These are phyloP conservation scores for Coregonus sp. DNA, from an alignment of 2,797 vertebrate species.

Conservation along the genomic window DNA sequence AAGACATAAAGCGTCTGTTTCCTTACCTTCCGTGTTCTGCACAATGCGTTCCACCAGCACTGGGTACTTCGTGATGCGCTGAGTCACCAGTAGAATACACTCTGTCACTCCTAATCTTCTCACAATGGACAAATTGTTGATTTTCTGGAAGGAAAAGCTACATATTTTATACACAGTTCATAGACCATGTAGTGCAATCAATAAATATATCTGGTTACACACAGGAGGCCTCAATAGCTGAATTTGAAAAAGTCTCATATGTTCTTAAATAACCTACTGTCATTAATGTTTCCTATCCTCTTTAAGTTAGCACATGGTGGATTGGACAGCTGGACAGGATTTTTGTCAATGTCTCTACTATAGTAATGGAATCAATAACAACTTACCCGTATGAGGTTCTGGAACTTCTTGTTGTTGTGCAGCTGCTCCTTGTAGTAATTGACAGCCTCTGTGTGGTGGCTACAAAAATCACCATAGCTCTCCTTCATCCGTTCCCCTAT, in stretches of 20 bases:
- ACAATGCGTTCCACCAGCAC: conserved; percentile 91
- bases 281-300: not conserved
- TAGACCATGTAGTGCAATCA: not conserved
- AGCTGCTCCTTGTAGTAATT: conserved; percentile 88
- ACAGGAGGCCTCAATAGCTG: not conserved
- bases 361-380: not conserved
- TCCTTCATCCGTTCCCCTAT: conserved; percentile 88
- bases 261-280: not conserved
- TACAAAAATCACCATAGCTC: conserved; percentile 88
- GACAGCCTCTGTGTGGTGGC: conserved; percentile 88
- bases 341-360: not conserved
- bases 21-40: conserved; percentile 90
- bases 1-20: no score
- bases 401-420: conserved; percentile 95
- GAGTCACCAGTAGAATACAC: conserved; percentile 94
- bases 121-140: conserved; percentile 85
- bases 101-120: conserved; percentile 88
- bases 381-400: conserved; percentile 87
- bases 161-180: not conserved
- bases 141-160: conserved; percentile 77
- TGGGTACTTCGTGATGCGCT: conserved; percentile 96
- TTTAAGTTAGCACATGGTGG: no score
- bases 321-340: not conserved
- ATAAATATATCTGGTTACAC: not conserved
- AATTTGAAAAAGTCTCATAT: not conserved